Conservation (phyloP, 2,888 invertebrate species). For the Scaptomyza tumidula region DNA sequence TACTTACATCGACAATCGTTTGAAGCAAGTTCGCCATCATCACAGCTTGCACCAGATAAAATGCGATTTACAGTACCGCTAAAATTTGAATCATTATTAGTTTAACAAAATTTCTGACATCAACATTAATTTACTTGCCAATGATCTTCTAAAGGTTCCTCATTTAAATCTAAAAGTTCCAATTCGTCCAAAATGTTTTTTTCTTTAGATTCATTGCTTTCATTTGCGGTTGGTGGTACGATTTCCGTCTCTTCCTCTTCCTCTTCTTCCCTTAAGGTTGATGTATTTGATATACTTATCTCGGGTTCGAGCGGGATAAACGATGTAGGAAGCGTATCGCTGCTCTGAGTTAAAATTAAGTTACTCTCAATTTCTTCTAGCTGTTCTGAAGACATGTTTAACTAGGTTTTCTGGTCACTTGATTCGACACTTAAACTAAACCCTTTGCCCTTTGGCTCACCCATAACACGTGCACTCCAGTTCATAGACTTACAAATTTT, state of each 20-base stretch:
- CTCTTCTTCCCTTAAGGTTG: slow-evolving; percentile 16
- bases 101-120: neutral
- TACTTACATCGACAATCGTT: slow-evolving; percentile 33
- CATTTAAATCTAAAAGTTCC: neutral
- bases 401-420: neutral
- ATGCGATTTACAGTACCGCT: slow-evolving; percentile 32
- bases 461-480: slow-evolving; percentile 39
- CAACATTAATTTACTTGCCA: slow-evolving; percentile 7
- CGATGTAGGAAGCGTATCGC: slow-evolving; percentile 20
- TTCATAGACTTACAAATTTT: slow-evolving; percentile 32
- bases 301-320: neutral
- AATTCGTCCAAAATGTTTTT: neutral
- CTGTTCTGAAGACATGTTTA: slow-evolving; percentile 14
- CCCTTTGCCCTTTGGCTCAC: slow-evolving; percentile 9
- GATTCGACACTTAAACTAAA: slow-evolving; percentile 16
- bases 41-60: slow-evolving; percentile 28
- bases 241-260: neutral
- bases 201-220: neutral
- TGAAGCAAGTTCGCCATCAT: neutral
- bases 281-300: slow-evolving; percentile 9
- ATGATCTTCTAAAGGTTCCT: neutral
- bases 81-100: neutral
- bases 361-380: neutral
- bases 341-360: slow-evolving; percentile 21
- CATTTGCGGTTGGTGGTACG: too few species aligned